These are phyloP conservation scores for Coelopa frigida DNA, from an alignment of 1,140 invertebrate genomes.

Conservation along the genomic window DNA sequence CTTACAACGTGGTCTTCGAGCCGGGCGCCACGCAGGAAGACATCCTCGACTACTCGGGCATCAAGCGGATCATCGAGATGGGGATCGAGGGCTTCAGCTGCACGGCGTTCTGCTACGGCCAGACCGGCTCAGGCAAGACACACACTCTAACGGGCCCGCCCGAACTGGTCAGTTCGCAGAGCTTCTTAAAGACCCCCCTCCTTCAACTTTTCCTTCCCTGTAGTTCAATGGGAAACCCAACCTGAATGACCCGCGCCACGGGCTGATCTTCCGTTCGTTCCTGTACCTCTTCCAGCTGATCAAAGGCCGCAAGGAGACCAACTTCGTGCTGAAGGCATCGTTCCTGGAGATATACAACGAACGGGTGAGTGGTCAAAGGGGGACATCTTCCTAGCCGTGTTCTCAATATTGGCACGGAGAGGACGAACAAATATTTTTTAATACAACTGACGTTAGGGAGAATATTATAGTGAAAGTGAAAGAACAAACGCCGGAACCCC, in stretches of 20 bases:
- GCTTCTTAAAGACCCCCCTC: not conserved
- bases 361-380: constrained; percentile 76
- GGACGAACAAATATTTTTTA: no score
- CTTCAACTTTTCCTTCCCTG: not conserved
- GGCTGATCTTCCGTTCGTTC: constrained; percentile 82
- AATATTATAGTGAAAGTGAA: no score
- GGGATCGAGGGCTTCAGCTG: constrained; percentile 88
- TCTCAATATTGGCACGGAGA: no score
- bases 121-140: constrained; percentile 95
- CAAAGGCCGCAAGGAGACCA: constrained; percentile 62
- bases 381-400: no score
- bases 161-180: constrained; percentile 57
- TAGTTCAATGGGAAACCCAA: constrained; percentile 37
- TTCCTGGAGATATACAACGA: constrained; percentile 96
- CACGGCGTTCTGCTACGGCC: constrained; percentile 92
- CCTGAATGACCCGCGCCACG: constrained; percentile 57
- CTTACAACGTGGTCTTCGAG: constrained; percentile 85
- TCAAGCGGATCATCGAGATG: constrained; percentile 84
- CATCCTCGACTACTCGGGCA: constrained; percentile 72
- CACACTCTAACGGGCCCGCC: constrained; percentile 91
- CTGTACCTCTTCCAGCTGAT: constrained; percentile 82
- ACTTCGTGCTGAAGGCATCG: constrained; percentile 86
- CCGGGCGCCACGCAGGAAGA: constrained; percentile 75
- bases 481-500: no score
- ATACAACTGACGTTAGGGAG: no score